Base-by-base conservation (phyloP, 2,797 vertebrate species). In the Mormyrops attenuatus region DNA sequence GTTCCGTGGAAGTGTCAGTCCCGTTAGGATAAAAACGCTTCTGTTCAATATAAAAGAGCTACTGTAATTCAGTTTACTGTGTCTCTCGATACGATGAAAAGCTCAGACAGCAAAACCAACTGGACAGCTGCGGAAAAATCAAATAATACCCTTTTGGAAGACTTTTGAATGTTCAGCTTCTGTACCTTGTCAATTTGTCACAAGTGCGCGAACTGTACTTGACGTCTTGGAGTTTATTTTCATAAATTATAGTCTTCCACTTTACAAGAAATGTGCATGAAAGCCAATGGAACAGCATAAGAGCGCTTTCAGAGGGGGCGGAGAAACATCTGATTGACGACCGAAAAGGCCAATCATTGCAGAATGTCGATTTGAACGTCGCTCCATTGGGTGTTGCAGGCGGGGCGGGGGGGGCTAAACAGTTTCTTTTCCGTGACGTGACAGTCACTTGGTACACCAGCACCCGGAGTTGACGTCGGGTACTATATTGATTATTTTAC, bases 361-460 rank as follows among this genome's bases (percentile, higher is more conserved):
- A 60, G 88, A 89, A 89, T 22, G 41, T n/a, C 11, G 1, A 38
- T 49, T 1, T 0, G 3, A 0, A 55, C 91, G 89, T 92, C 89
- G 86, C 26, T 8, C 6, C 47, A 0, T 3, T 0, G 2, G 63
- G 5, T 9, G 44, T 30, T 49, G 13, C 20, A 44, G 26, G 26
- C 30, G 38, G 73, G 93, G 93, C 88, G 11, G 88, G 34, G 15
- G 15, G 9, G 86, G 60, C 88, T 90, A 90, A 91, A 92, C 91
- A 88, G 84, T 80, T 88, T 90, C 22, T 69, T 92, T 92, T 92
- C 92, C 91, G 89, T 94, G 93, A 95, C 90, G 90, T 89, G 34
- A 13, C 3, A 57, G 22, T 69, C 88, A 92, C 55, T 89, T 53
- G 17, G 53, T 82, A 60, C 69, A 44, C 50, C n/a, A 13, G 20